These are phyloP conservation scores for Ptyas mucosa DNA, from an alignment of 2,113 vertebrate genomes.

Conservation along the genomic window DNA sequence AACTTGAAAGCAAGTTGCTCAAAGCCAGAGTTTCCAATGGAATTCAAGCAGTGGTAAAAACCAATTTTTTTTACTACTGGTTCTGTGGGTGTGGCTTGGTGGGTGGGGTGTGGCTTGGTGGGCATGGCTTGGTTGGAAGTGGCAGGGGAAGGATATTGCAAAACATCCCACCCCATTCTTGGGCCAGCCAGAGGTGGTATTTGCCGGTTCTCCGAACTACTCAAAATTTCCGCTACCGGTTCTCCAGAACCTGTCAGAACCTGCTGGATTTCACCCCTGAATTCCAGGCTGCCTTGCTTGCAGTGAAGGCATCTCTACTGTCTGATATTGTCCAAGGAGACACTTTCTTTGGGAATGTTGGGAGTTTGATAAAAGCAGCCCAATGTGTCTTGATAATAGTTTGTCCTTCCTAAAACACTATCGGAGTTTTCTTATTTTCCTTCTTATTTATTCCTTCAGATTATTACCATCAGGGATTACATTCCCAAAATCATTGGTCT, in stretches of 20 bases:
- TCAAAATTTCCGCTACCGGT: too few species aligned
- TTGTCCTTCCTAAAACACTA: background rate
- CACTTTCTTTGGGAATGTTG: background rate
- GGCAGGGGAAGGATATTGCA: too few species aligned
- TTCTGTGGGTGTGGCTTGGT: too few species aligned
- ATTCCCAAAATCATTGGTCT: conserved; percentile 86
- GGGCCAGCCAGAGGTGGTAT: too few species aligned
- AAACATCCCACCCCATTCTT: too few species aligned
- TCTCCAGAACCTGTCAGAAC: too few species aligned
- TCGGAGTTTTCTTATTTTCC: background rate
- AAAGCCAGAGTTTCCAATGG: background rate
- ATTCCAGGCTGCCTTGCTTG: background rate
- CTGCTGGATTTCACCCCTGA: too few species aligned
- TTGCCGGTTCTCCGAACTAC: too few species aligned
- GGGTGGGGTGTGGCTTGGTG: too few species aligned
- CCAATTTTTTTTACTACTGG: too few species aligned
- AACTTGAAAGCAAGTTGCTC: background rate
- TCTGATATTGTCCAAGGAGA: background rate
- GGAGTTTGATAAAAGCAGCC: background rate
- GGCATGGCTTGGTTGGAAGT: too few species aligned
- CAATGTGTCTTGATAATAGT: background rate
- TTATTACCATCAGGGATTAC: conserved; percentile 90
- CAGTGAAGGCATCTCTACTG: background rate
- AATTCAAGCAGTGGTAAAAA: background rate
- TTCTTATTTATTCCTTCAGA: conserved; percentile 66